Conservation (phyloP, 2,888 invertebrate species). For the Lepidochrysops patricia region DNA sequence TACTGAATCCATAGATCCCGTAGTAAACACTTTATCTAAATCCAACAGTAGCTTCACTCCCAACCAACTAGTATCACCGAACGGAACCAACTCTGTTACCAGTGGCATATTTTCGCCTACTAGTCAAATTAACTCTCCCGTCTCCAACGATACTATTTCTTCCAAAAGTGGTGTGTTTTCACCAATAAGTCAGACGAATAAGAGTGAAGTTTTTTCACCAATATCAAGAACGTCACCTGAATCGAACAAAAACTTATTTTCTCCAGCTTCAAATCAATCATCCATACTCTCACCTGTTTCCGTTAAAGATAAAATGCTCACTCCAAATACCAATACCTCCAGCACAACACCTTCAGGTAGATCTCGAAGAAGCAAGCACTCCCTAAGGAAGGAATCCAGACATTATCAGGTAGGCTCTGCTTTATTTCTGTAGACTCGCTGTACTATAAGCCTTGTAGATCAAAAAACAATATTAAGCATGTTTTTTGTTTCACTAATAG, state of each 20-base stretch:
- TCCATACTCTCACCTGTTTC: constrained; percentile 58
- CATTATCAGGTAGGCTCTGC: constrained; percentile 77
- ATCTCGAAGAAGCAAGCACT: constrained; percentile 73
- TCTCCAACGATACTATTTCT: constrained; percentile 69
- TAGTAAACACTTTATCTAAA: constrained; percentile 57
- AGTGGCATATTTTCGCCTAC: constrained; percentile 71
- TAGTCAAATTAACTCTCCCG: constrained; percentile 70
- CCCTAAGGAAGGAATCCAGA: constrained; percentile 78
- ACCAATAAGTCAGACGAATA: constrained; percentile 67
- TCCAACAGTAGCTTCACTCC: constrained; percentile 53
- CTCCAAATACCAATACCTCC: constrained; percentile 63
- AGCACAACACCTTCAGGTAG: constrained; percentile 74
- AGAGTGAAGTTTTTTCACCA: constrained; percentile 66
- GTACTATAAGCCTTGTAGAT: background rate
- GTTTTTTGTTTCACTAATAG: constrained; percentile 3
- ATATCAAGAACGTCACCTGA: constrained; percentile 64
- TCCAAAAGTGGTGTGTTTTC: constrained; percentile 70
- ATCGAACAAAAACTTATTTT: constrained; percentile 62
- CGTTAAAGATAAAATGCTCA: constrained; percentile 59
- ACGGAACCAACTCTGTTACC: constrained; percentile 67
- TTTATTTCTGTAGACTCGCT: constrained; percentile 8
- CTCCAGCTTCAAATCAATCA: constrained; percentile 65
- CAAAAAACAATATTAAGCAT: background rate
- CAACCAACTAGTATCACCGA: constrained; percentile 65
- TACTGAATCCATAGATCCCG: constrained; percentile 54